Evolutionary conservation across 2,888 invertebrate genomes (phyloP).

Genomic region (Achlya flavicornis): DNA sequence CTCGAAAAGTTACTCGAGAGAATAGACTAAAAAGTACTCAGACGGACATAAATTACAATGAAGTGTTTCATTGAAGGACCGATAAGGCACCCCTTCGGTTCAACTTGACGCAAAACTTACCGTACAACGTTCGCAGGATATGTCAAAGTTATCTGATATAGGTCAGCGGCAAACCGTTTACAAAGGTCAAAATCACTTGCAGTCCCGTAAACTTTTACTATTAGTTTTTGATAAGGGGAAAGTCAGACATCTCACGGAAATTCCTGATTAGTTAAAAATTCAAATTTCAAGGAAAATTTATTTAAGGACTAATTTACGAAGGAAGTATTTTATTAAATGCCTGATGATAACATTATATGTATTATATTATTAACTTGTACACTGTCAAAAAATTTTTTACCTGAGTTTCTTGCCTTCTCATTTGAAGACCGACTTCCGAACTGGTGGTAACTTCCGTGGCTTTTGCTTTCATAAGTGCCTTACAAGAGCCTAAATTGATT

Average conservation of each 20-base stretch:
- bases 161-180: slow-evolving; percentile 63
- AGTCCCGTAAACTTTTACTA: slow-evolving; percentile 56
- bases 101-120: slow-evolving; percentile 61
- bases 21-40: slow-evolving; percentile 47
- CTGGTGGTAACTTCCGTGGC: no score
- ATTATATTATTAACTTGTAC: no score
- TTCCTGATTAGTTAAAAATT: slow-evolving; percentile 20
- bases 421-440: no score
- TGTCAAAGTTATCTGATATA: slow-evolving; percentile 76
- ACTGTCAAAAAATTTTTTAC: not conserved
- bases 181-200: slow-evolving; percentile 70
- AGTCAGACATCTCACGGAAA: slow-evolving; percentile 34
- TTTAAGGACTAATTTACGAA: no score
- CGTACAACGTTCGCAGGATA: slow-evolving; percentile 58
- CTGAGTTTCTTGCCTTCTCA: no score
- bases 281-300: not conserved
- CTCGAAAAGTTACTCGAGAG: slow-evolving; percentile 36
- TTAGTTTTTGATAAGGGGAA: slow-evolving; percentile 61
- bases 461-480: no score
- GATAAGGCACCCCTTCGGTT: slow-evolving; percentile 67
- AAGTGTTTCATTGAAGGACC: slow-evolving; percentile 64
- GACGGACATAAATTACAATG: slow-evolving; percentile 72
- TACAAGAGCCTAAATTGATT: no score
- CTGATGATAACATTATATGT: no score
- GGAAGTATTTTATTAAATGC: no score